Evolutionary conservation across 2,888 invertebrate genomes (phyloP).

Genomic region (Unio pictorum): DNA sequence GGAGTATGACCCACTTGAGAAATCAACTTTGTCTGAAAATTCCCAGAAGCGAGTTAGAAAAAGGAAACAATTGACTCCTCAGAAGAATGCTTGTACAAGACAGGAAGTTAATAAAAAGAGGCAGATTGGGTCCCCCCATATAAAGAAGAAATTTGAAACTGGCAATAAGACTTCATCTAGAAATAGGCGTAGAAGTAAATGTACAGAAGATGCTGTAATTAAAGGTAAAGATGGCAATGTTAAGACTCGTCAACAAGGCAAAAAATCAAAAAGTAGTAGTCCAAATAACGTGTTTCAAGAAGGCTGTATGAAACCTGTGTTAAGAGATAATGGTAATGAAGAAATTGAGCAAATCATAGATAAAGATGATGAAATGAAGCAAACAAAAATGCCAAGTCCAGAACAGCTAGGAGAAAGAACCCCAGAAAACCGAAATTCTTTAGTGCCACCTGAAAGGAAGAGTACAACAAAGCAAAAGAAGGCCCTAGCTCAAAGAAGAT

Average conservation of each 20-base stretch:
- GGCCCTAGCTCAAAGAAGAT: conserved; percentile 42
- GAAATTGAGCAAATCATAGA: background rate
- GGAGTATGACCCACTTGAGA: conserved; percentile 12
- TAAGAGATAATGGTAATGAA: conserved; percentile 1
- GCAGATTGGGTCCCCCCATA: background rate
- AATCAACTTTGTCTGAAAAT: conserved; percentile 15
- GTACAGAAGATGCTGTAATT: too few species aligned
- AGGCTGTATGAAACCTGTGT: background rate
- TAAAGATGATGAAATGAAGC: background rate
- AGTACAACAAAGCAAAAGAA: conserved; percentile 56
- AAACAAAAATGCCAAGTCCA: too few species aligned
- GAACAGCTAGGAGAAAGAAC: conserved; percentile 35
- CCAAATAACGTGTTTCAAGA: background rate
- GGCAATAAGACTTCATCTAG: too few species aligned
- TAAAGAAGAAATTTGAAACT: background rate
- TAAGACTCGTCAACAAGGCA: too few species aligned
- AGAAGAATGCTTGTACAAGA: conserved; percentile 20
- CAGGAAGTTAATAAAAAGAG: conserved; percentile 3
- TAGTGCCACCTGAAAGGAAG: conserved; percentile 32
- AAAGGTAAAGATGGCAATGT: too few species aligned
- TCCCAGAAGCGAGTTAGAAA: conserved; percentile 19
- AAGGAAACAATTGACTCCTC: conserved; percentile 48
- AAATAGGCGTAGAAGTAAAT: too few species aligned
- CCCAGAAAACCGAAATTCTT: conserved; percentile 35
- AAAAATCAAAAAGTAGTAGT: too few species aligned